Conservation (phyloP, 2,888 invertebrate species). For the Altica lythri region DNA sequence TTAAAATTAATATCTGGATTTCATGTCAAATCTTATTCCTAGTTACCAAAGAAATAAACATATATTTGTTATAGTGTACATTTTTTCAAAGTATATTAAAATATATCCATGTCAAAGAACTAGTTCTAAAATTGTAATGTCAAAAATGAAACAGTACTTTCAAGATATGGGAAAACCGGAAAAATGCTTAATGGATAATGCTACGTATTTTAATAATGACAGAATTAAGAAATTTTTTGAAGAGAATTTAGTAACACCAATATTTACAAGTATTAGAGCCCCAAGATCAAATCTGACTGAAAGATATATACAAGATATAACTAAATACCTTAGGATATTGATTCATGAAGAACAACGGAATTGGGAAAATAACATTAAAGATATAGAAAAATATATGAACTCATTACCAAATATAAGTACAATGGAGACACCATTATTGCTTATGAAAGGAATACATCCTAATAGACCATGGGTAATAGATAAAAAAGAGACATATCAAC, state of each 20-base stretch:
- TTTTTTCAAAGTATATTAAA: constrained; percentile 26
- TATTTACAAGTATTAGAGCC: too few relatives aligned
- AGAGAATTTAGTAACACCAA: not conserved
- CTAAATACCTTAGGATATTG: not conserved
- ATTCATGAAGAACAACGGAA: not conserved
- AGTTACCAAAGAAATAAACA: too few relatives aligned
- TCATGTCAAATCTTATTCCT: not conserved
- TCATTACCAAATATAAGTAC: not conserved
- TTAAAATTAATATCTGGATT: constrained; percentile 17
- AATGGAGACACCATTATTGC: not conserved
- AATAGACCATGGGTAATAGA: not conserved
- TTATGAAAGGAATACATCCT: not conserved
- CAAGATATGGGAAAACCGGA: not conserved
- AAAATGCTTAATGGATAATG: not conserved
- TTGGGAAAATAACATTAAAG: too few relatives aligned
- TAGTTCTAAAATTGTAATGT: not conserved
- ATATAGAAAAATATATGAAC: not conserved
- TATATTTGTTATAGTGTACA: too few relatives aligned
- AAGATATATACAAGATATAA: constrained; percentile 2
- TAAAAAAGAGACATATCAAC: not conserved
- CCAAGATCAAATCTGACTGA: not conserved
- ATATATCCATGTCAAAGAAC: constrained; percentile 14
- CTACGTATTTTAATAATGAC: not conserved
- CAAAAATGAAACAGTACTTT: not conserved
- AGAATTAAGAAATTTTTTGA: not conserved